Conservation (phyloP, 2,113 vertebrate genomes). For the Scomber japonicus region DNA sequence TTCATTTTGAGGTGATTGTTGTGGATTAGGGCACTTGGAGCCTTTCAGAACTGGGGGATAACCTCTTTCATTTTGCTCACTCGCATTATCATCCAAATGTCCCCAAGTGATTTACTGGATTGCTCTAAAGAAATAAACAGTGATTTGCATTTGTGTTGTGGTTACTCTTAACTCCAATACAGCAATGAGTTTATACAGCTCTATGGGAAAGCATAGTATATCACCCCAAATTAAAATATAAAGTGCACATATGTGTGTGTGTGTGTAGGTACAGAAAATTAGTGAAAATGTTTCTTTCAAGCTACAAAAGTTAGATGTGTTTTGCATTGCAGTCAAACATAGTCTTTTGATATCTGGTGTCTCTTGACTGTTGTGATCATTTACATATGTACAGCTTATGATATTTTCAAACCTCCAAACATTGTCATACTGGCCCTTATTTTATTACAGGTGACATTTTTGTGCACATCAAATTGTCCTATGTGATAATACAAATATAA, state of each 20-base stretch:
- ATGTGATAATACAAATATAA: neutral
- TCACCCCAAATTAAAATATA: too few species aligned
- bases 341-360: neutral
- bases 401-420: neutral
- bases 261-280: too few species aligned
- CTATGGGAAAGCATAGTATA: neutral
- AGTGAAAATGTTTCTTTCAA: neutral
- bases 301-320: neutral
- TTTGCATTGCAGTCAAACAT: neutral
- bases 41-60: constrained; percentile 46
- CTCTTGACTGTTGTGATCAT: neutral
- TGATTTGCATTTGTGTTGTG: constrained; percentile 59
- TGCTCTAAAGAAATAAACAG: constrained; percentile 45
- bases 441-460: neutral
- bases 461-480: neutral
- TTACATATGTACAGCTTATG: too few species aligned
- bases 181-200: neutral
- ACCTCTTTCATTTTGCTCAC: constrained; percentile 60
- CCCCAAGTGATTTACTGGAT: constrained; percentile 44
- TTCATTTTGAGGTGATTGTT: constrained; percentile 78
- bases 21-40: constrained; percentile 69
- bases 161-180: constrained; percentile 7
- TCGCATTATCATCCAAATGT: constrained; percentile 76
- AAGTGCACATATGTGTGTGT: too few species aligned
- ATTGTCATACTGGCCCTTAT: neutral